phyloP scores from a whole-genome alignment of 2,888 invertebrate genomes.

The Stramonita haemastoma region DNA sequence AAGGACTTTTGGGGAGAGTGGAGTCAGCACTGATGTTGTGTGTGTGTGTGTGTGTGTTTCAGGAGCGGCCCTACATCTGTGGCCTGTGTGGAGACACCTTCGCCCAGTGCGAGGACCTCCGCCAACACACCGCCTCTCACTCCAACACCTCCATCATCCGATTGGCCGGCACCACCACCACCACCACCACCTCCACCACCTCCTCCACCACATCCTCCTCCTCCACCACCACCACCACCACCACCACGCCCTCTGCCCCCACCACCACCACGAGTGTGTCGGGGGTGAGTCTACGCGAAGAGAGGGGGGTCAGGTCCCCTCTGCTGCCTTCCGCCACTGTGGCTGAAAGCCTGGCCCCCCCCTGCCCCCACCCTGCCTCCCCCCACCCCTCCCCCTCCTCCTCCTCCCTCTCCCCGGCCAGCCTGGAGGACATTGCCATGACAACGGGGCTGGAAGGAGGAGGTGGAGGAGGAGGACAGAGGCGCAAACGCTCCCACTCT shows the following conservation, averaged over 20 bases:
- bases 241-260: neutral
- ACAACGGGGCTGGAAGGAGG: neutral
- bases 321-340: neutral
- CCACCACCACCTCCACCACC: slow-evolving; percentile 8
- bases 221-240: neutral
- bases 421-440: too few relatives aligned
- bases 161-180: neutral
- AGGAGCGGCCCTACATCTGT: slow-evolving; percentile 73
- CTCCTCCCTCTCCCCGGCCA: neutral
- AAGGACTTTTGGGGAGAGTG: too few relatives aligned
- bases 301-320: neutral
- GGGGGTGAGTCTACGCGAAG: neutral
- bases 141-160: slow-evolving; percentile 49
- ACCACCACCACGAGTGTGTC: neutral
- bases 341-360: neutral
- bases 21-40: too few relatives aligned
- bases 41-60: slow-evolving; percentile 32
- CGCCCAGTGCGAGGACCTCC: slow-evolving; percentile 59
- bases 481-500: neutral
- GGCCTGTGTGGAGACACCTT: slow-evolving; percentile 72
- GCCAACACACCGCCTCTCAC: slow-evolving; percentile 52
- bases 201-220: neutral
- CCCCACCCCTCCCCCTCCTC: neutral
- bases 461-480: too few relatives aligned
- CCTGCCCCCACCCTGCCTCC: neutral